Evolutionary conservation across 2,797 vertebrate species (phyloP).

Genomic region (Channa striata): DNA sequence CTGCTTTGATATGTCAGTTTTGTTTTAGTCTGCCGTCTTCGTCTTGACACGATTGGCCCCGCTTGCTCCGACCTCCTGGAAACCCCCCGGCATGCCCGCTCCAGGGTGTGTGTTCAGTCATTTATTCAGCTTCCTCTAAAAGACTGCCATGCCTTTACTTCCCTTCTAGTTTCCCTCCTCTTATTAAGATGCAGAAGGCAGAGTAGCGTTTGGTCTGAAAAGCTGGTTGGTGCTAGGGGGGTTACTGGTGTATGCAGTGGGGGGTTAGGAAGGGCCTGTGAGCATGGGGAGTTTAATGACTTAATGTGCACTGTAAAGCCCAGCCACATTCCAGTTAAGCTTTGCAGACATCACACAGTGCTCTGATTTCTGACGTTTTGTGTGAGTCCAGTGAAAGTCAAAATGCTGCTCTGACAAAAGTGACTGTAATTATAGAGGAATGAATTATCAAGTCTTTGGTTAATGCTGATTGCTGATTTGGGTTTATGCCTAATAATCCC

Average conservation of each 20-base stretch:
- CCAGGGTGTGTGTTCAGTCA: conserved; percentile 82
- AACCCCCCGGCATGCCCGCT: conserved; percentile 78
- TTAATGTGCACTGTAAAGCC: conserved; percentile 66
- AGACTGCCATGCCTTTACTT: conserved; percentile 80
- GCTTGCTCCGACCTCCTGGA: conserved; percentile 75
- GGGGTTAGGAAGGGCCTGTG: conserved; percentile 62
- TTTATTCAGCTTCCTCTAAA: conserved; percentile 82
- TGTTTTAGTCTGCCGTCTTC: conserved; percentile 80
- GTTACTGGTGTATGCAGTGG: conserved; percentile 65
- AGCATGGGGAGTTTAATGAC: conserved; percentile 69
- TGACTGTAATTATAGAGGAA: conserved; percentile 72
- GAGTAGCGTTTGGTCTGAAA: conserved; percentile 74
- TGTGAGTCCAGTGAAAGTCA: conserved; percentile 47
- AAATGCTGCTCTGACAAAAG: conserved; percentile 68
- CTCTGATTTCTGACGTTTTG: conserved; percentile 63
- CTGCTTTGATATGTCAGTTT: conserved; percentile 84
- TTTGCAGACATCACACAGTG: conserved; percentile 45
- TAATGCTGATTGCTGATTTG: conserved; percentile 71
- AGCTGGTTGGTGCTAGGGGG: conserved; percentile 53
- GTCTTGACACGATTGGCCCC: conserved; percentile 79
- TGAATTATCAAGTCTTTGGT: conserved; percentile 71
- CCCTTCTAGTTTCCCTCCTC: conserved; percentile 77
- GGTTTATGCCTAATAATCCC: conserved; percentile 73
- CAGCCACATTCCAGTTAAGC: conserved; percentile 46
- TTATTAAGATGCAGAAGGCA: conserved; percentile 80